These are phyloP conservation scores for Zygaena filipendulae DNA, from an alignment of 2,888 invertebrate species.

Conservation along the genomic window DNA sequence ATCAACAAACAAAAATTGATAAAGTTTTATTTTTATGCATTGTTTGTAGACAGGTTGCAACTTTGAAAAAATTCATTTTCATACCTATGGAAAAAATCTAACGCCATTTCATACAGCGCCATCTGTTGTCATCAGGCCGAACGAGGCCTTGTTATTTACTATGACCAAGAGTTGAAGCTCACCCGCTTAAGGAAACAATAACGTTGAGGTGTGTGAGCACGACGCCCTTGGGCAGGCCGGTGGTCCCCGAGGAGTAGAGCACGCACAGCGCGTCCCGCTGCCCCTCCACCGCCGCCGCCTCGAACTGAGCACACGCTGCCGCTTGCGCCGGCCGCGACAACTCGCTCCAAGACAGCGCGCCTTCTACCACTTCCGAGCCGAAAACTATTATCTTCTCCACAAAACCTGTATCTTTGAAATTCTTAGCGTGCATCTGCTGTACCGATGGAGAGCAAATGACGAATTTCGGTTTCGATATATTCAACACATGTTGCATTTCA, in stretches of 20 bases:
- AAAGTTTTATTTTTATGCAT: too few relatives aligned
- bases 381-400: slow-evolving; percentile 32
- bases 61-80: too few relatives aligned
- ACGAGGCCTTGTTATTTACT: too few relatives aligned
- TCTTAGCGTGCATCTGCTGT: slow-evolving; percentile 25
- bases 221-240: slow-evolving; percentile 23
- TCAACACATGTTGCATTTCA: slow-evolving; percentile 34
- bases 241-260: slow-evolving; percentile 23
- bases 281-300: slow-evolving; percentile 16
- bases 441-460: slow-evolving; percentile 33
- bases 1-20: too few relatives aligned
- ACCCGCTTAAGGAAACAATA: slow-evolving; percentile 13
- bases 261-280: slow-evolving; percentile 18
- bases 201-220: slow-evolving; percentile 21
- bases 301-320: slow-evolving; percentile 14
- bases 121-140: too few relatives aligned
- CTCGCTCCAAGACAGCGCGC: slow-evolving; percentile 25
- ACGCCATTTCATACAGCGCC: too few relatives aligned
- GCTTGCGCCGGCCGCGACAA: slow-evolving; percentile 20
- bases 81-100: too few relatives aligned
- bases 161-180: too few relatives aligned
- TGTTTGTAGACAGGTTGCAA: too few relatives aligned
- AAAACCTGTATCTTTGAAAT: slow-evolving; percentile 20
- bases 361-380: slow-evolving; percentile 22
- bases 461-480: slow-evolving; percentile 39